phyloP scores from a whole-genome alignment of 1,140 invertebrate species.

The Helicoverpa zea region DNA sequence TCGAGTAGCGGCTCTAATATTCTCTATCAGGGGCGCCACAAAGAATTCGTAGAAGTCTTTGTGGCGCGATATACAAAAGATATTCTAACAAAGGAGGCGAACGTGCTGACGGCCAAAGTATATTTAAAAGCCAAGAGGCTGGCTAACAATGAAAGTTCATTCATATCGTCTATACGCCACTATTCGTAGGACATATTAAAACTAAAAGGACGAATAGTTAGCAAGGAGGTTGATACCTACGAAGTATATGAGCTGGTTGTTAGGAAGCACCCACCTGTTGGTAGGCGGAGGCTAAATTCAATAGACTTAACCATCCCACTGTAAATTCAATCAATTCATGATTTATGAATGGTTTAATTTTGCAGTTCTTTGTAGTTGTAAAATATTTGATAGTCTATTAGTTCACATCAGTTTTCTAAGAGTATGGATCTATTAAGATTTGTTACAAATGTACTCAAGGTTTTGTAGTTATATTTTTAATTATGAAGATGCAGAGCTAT shows the following conservation, averaged over 20 bases:
- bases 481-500: no score
- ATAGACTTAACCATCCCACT: constrained; percentile 11
- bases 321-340: neutral
- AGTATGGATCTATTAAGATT: no score
- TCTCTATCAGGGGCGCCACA: neutral
- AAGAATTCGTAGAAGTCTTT: constrained; percentile 25
- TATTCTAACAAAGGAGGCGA: constrained; percentile 9
- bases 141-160: neutral
- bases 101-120: constrained; percentile 23
- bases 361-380: no score
- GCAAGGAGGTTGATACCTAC: no score
- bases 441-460: no score
- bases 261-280: constrained; percentile 20
- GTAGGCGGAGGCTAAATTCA: neutral
- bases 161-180: neutral
- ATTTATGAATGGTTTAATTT: neutral
- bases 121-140: constrained; percentile 34
- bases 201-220: no score
- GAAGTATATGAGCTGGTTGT: neutral
- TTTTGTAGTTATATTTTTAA: no score
- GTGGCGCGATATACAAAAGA: constrained; percentile 19
- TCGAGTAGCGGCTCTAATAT: constrained; percentile 26
- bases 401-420: no score
- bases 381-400: no score
- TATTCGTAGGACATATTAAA: no score